Evolutionary conservation across 2,888 invertebrate species (phyloP).

Genomic region (Mesorhabditis belari): DNA sequence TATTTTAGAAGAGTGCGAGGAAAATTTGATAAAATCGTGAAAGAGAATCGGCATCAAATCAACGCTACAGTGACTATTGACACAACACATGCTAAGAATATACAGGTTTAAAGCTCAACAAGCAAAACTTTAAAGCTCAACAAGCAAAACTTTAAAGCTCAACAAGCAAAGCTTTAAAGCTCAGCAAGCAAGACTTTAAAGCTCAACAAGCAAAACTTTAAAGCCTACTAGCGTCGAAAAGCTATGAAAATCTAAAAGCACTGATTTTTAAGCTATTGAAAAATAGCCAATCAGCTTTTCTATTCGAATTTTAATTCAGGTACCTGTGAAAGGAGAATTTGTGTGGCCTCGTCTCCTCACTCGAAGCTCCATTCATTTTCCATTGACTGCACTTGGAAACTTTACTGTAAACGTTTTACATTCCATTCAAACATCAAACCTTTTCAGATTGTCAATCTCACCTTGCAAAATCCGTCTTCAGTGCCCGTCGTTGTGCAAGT

Average conservation of each 20-base stretch:
- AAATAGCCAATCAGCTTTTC: too few relatives aligned
- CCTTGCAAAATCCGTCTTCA: slow-evolving; percentile 69
- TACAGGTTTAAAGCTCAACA: slow-evolving; percentile 49
- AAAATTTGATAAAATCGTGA: slow-evolving; percentile 58
- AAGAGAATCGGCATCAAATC: slow-evolving; percentile 53
- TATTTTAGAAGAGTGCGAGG: slow-evolving; percentile 60
- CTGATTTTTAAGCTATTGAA: too few relatives aligned
- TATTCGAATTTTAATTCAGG: slow-evolving; percentile 55
- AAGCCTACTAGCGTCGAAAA: too few relatives aligned
- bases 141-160: too few relatives aligned
- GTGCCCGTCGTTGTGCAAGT: slow-evolving; percentile 67
- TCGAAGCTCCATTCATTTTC: slow-evolving; percentile 62
- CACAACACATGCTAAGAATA: slow-evolving; percentile 67
- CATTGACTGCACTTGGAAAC: slow-evolving; percentile 71
- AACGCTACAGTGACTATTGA: slow-evolving; percentile 72
- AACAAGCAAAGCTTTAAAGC: too few relatives aligned
- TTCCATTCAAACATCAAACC: neutral
- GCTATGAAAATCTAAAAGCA: too few relatives aligned
- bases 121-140: too few relatives aligned
- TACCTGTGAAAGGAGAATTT: slow-evolving; percentile 65
- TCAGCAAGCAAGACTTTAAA: too few relatives aligned
- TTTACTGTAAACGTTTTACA: slow-evolving; percentile 56
- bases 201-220: too few relatives aligned
- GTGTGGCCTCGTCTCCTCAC: slow-evolving; percentile 64
- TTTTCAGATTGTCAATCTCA: slow-evolving; percentile 63